Percentiles rank a stretch among this genome's conserved stretches.
Conservation (phyloP, 2,888 invertebrate genomes). For the Drosophila dives region DNA sequence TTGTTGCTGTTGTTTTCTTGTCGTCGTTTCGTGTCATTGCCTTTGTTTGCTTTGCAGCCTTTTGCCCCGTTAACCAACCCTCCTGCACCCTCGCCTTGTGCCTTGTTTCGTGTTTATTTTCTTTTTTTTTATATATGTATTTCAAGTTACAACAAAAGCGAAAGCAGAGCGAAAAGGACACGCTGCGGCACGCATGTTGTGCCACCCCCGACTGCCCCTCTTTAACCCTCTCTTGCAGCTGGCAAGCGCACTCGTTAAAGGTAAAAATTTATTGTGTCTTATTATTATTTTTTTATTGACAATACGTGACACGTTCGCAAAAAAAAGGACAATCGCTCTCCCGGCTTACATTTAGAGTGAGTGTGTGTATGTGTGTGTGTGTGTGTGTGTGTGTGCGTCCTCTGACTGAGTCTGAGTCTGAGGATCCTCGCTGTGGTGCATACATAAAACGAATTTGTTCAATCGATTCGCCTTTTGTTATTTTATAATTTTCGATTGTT, state of each 20-base stretch:
- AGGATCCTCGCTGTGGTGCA: conserved; percentile 56
- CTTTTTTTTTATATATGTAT: conserved; percentile 50
- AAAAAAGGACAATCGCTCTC: conserved; percentile 57
- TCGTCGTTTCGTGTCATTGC: conserved; percentile 78
- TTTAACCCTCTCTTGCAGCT: conserved; percentile 16
- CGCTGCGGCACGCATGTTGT: conserved; percentile 53
- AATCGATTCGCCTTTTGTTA: conserved; percentile 77
- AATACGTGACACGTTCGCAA: conserved; percentile 82
- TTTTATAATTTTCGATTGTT: conserved; percentile 80
- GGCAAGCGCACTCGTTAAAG: conserved; percentile 67
- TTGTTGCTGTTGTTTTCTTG: conserved; percentile 37
- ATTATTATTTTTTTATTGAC: conserved; percentile 84
- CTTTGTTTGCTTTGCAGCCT: conserved; percentile 76
- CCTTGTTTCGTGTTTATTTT: conserved; percentile 70
- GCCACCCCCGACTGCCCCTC: conserved; percentile 7
- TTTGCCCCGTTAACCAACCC: conserved; percentile 8
- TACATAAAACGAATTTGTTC: conserved; percentile 72
- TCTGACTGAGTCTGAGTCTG: conserved; percentile 20
- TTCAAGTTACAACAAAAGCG: conserved; percentile 64
- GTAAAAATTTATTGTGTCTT: conserved; percentile 82
- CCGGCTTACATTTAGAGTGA: conserved; percentile 16
- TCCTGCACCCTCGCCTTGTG: background rate
- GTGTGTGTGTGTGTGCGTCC: conserved; percentile 9
- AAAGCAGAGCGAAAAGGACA: conserved; percentile 47
- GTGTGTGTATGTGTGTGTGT: conserved; percentile 16